These are phyloP conservation scores for Mythimna loreyi DNA, from an alignment of 2,888 invertebrate species.

Conservation along the genomic window DNA sequence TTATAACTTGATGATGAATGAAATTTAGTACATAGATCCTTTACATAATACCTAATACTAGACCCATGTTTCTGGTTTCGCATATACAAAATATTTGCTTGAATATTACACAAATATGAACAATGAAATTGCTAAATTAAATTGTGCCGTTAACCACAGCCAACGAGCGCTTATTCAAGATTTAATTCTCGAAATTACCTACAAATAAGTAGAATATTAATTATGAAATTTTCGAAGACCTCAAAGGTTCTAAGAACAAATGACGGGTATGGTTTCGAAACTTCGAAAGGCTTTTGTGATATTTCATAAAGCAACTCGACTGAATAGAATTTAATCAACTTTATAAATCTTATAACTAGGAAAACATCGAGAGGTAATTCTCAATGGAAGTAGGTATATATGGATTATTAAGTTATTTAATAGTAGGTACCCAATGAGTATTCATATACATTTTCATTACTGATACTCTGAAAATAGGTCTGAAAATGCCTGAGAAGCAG, in stretches of 20 bases:
- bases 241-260: neutral
- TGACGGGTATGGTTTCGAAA: neutral
- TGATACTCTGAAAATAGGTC: too few species aligned
- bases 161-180: neutral
- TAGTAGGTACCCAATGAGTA: too few species aligned
- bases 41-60: too few species aligned
- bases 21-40: too few species aligned
- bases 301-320: neutral
- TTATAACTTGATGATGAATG: too few species aligned
- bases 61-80: too few species aligned
- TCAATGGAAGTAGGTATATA: neutral
- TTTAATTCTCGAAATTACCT: neutral
- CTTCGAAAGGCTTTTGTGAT: neutral
- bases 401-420: too few species aligned
- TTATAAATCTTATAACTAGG: neutral
- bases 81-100: too few species aligned
- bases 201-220: neutral
- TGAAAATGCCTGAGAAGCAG: too few species aligned
- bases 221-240: neutral
- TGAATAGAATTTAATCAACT: neutral
- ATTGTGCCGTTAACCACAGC: neutral
- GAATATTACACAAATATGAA: too few species aligned
- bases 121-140: too few species aligned
- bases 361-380: neutral
- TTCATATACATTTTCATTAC: too few species aligned